Percentiles rank a stretch among this genome's conserved stretches.
Conservation (phyloP, 2,113 vertebrate genomes). For the Neoarius graeffei region DNA sequence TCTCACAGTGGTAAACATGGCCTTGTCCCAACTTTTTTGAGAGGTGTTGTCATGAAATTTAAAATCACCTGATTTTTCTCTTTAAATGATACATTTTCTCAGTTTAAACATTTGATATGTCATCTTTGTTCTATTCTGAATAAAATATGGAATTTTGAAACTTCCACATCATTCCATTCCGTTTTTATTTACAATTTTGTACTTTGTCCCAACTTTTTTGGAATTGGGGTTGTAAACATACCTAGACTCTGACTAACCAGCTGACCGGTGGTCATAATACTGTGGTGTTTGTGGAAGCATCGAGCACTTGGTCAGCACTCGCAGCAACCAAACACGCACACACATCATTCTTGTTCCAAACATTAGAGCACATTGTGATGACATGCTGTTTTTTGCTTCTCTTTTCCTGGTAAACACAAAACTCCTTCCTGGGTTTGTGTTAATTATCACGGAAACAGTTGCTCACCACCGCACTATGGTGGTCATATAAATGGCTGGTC, state of each 20-base stretch:
- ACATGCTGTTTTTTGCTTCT: slow-evolving; percentile 3
- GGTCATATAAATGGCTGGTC: neutral
- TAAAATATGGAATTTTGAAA: too few species aligned
- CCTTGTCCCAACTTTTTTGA: too few species aligned
- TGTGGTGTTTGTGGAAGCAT: slow-evolving; percentile 54
- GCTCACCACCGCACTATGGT: neutral
- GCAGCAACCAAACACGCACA: neutral
- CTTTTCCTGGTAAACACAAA: slow-evolving; percentile 45
- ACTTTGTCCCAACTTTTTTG: too few species aligned
- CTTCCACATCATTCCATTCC: too few species aligned
- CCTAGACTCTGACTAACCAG: slow-evolving; percentile 18
- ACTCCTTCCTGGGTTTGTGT: neutral
- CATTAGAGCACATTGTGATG: slow-evolving; percentile 30
- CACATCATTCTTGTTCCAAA: slow-evolving; percentile 3
- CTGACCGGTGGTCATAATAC: slow-evolving; percentile 16
- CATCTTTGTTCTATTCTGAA: too few species aligned
- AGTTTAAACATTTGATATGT: too few species aligned
- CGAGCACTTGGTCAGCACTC: slow-evolving; percentile 57
- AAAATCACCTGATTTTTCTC: too few species aligned
- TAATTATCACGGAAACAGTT: neutral
- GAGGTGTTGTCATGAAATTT: too few species aligned
- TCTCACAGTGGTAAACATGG: too few species aligned
- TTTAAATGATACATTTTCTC: too few species aligned
- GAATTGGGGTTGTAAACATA: too few species aligned
- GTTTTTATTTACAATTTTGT: too few species aligned